phyloP scores from a whole-genome alignment of 2,888 invertebrate species.

The Drosophila incognita region DNA sequence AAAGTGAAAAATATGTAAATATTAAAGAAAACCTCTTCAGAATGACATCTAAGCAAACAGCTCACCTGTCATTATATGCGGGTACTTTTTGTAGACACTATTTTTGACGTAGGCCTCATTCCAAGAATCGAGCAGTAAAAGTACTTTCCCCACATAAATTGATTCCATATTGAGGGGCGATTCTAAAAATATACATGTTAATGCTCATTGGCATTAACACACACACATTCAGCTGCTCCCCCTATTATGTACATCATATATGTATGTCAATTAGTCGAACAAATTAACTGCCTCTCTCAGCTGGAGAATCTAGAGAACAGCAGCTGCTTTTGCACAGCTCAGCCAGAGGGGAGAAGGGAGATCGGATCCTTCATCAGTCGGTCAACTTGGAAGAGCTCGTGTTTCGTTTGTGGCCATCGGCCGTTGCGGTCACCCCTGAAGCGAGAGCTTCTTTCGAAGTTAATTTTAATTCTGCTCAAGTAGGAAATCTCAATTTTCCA shows the following conservation, averaged over 20 bases:
- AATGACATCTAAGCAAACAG: background rate
- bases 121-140: background rate
- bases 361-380: constrained; percentile 35
- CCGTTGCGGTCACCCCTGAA: constrained; percentile 39
- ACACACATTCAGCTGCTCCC: constrained; percentile 25
- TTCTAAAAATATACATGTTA: constrained; percentile 55
- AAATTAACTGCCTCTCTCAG: constrained; percentile 64
- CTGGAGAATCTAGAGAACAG: constrained; percentile 26
- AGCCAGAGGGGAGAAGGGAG: background rate
- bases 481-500: constrained; percentile 79
- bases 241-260: constrained; percentile 13
- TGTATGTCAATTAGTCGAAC: constrained; percentile 74
- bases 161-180: constrained; percentile 7
- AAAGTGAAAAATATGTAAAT: background rate
- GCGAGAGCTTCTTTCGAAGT: constrained; percentile 63
- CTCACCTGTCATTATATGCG: background rate
- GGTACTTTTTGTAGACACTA: background rate
- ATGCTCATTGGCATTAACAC: constrained; percentile 64
- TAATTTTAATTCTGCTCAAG: constrained; percentile 77
- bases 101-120: constrained; percentile 1
- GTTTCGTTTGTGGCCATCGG: constrained; percentile 10
- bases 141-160: constrained; percentile 1
- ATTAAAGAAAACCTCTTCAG: background rate
- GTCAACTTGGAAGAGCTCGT: constrained; percentile 16
- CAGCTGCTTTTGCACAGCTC: constrained; percentile 26